These are phyloP conservation scores for Xiphorhynchus elegans DNA, from an alignment of 2,113 vertebrate species.

Conservation along the genomic window DNA sequence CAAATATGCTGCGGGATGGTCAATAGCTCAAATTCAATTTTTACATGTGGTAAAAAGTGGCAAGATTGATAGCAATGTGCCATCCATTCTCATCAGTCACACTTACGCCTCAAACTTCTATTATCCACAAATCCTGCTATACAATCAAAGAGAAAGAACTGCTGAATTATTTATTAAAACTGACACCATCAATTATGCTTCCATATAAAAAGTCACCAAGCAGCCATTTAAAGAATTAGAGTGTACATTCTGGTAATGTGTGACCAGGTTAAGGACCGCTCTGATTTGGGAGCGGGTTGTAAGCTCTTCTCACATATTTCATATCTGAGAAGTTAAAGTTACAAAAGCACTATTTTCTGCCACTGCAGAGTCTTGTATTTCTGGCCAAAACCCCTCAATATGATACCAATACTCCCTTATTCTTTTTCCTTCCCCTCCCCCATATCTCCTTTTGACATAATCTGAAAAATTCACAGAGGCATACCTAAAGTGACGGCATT, in stretches of 20 bases:
- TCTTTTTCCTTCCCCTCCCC: not conserved
- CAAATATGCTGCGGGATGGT: not conserved
- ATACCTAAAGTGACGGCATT: not conserved
- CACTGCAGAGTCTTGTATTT: not conserved
- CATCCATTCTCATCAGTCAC: conserved; percentile 42
- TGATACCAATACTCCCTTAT: not conserved
- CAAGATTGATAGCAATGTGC: conserved; percentile 19
- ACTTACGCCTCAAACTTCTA: conserved; percentile 37
- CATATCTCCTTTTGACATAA: not conserved
- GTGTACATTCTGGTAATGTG: not conserved
- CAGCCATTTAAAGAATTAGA: conserved; percentile 31
- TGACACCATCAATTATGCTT: conserved; percentile 43
- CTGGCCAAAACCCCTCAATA: not conserved
- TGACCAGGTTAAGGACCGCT: conserved; percentile 3
- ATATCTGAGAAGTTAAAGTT: not conserved
- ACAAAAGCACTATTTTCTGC: not conserved
- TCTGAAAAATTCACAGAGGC: not conserved
- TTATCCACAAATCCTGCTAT: conserved; percentile 42
- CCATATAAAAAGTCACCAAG: conserved; percentile 36
- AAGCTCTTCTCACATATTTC: not conserved
- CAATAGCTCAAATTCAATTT: conserved; percentile 43
- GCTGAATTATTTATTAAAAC: conserved; percentile 67
- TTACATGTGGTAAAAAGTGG: not conserved
- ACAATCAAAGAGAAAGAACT: conserved; percentile 41
- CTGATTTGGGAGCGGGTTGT: not conserved